These are phyloP conservation scores for Protomyctophum bolini DNA, from an alignment of 2,113 vertebrate species.

Conservation along the genomic window DNA sequence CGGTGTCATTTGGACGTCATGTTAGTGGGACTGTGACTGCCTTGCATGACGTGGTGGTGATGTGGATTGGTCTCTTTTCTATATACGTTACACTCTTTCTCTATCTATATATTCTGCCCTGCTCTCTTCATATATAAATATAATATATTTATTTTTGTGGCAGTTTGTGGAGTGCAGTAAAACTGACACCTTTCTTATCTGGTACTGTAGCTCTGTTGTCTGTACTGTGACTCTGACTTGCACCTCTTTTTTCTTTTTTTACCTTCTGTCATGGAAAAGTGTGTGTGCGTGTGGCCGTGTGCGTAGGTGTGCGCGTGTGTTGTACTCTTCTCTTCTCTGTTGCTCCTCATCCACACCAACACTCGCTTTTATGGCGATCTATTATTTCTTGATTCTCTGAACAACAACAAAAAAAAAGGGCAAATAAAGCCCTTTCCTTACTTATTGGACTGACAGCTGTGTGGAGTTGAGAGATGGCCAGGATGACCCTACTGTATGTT, in stretches of 20 bases:
- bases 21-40: conserved; percentile 83
- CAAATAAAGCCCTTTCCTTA: conserved; percentile 40
- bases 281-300: conserved; percentile 54
- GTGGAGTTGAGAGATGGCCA: conserved; percentile 50
- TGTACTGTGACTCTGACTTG: conserved; percentile 75
- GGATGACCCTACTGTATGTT: conserved; percentile 59
- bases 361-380: conserved; percentile 30
- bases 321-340: conserved; percentile 63
- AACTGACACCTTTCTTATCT: conserved; percentile 72
- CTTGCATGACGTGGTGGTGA: conserved; percentile 84
- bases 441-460: conserved; percentile 47
- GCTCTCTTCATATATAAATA: conserved; percentile 61
- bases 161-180: conserved; percentile 81
- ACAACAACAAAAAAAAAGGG: conserved; percentile 49
- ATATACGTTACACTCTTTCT: conserved; percentile 35
- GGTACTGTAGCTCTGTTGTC: conserved; percentile 70
- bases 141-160: conserved; percentile 70
- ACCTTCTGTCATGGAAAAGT: not conserved
- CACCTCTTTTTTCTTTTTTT: conserved; percentile 54
- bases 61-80: conserved; percentile 62
- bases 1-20: conserved; percentile 85
- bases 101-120: conserved; percentile 64
- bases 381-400: conserved; percentile 36
- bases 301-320: too few relatives aligned
- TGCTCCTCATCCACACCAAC: conserved; percentile 58